Conservation (phyloP, 1,140 invertebrate species). For the Papilio xuthus region DNA sequence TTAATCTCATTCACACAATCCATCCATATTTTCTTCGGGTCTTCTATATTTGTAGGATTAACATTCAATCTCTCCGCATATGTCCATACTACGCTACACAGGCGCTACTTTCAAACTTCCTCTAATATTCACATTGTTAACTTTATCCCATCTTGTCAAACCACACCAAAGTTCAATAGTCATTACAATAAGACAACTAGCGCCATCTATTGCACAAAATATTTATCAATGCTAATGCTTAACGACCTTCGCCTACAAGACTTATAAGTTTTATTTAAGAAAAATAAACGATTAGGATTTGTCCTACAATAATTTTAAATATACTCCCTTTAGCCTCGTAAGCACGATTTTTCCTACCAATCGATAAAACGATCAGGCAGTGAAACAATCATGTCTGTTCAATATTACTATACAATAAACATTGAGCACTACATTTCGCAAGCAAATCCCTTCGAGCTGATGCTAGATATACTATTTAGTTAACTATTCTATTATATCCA, state of each 20-base stretch:
- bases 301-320: slow-evolving; percentile 1
- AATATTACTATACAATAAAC: slow-evolving; percentile 46
- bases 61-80: too few relatives aligned
- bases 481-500: slow-evolving; percentile 33
- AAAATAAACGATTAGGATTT: neutral
- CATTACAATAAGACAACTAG: neutral
- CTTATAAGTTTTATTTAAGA: neutral
- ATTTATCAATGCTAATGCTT: neutral
- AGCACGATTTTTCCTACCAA: slow-evolving; percentile 74
- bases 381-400: slow-evolving; percentile 63
- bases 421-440: slow-evolving; percentile 40
- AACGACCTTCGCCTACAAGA: neutral
- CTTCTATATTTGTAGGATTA: too few relatives aligned
- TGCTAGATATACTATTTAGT: slow-evolving; percentile 27
- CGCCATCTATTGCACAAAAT: neutral
- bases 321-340: slow-evolving; percentile 46
- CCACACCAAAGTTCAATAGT: too few relatives aligned
- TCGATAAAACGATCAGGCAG: slow-evolving; percentile 72
- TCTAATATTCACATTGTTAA: too few relatives aligned
- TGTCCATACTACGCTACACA: too few relatives aligned
- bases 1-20: too few relatives aligned
- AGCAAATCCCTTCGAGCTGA: slow-evolving; percentile 3
- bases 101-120: too few relatives aligned
- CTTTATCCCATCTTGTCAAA: too few relatives aligned
- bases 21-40: too few relatives aligned